Conservation (phyloP, 2,797 vertebrate species). For the Eulemur rubriventer region DNA sequence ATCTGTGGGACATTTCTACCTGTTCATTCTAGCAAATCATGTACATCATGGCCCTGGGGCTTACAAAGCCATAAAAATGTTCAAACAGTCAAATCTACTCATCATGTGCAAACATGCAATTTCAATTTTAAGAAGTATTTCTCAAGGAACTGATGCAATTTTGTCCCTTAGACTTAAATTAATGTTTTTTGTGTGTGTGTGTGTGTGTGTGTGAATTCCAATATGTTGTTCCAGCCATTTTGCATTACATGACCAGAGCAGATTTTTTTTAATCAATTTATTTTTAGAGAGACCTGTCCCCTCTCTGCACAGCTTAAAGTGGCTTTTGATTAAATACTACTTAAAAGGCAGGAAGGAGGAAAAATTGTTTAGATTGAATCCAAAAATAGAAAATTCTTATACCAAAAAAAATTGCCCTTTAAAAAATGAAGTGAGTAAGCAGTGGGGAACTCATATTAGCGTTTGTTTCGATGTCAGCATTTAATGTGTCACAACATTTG, state of each 20-base stretch:
- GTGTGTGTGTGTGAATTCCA: conserved; percentile 1
- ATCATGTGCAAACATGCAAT: background rate
- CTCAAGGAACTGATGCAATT: conserved; percentile 35
- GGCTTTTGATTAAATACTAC: conserved; percentile 21
- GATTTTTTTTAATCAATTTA: background rate
- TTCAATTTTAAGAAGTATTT: conserved; percentile 55
- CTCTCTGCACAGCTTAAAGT: background rate
- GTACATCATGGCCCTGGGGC: background rate
- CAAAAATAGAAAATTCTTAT: conserved; percentile 57
- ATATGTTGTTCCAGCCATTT: background rate
- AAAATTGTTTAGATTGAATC: conserved; percentile 37
- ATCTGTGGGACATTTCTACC: background rate
- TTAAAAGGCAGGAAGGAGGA: background rate
- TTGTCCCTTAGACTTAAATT: background rate
- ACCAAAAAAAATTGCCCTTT: background rate
- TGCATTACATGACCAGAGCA: background rate
- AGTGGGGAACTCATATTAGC: background rate
- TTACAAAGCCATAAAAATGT: conserved; percentile 25
- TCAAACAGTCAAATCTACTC: conserved; percentile 32
- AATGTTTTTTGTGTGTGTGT: background rate
- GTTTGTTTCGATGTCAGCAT: conserved; percentile 5
- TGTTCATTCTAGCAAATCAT: background rate
- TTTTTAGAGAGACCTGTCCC: background rate
- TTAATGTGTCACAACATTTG: conserved; percentile 63
- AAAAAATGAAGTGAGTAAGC: conserved; percentile 51